phyloP scores from a whole-genome alignment of 2,888 invertebrate species.

The Capitulum mitella region DNA sequence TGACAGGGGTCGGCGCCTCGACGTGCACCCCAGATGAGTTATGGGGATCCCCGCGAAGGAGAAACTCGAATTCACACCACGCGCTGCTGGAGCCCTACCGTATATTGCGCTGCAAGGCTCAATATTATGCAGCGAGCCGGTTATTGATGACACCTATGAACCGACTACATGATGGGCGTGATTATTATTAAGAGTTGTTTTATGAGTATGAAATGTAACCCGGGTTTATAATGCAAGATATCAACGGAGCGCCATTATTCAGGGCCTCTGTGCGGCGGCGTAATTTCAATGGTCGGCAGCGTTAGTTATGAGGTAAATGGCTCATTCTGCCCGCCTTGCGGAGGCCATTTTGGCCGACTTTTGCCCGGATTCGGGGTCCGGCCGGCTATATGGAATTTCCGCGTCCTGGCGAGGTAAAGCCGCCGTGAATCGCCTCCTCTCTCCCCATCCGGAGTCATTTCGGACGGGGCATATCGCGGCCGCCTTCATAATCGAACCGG shows the following conservation, averaged over 20 bases:
- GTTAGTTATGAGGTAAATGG: not conserved
- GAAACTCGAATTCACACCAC: constrained; percentile 11
- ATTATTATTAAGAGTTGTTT: not conserved
- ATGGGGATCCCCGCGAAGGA: constrained; percentile 12
- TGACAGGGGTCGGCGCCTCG: not conserved
- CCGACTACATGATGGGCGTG: not conserved
- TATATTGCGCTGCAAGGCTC: not conserved
- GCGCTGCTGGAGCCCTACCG: constrained; percentile 8
- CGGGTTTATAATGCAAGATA: not conserved
- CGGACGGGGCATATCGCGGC: not conserved
- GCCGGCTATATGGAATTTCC: not conserved
- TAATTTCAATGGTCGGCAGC: not conserved
- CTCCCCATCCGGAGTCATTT: not conserved
- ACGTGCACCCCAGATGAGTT: constrained; percentile 1
- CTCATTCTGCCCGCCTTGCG: not conserved
- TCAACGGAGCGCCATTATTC: not conserved
- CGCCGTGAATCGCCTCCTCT: not conserved
- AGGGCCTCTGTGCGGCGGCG: not conserved
- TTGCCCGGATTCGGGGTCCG: not conserved
- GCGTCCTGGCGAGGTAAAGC: not conserved
- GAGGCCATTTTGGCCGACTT: not conserved
- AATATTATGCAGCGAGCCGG: not conserved
- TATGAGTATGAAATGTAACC: not conserved
- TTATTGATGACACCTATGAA: constrained; percentile 12
- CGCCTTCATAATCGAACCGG: not conserved